Conservation (phyloP, 2,888 invertebrate genomes). For the Miltochrista miniata region DNA sequence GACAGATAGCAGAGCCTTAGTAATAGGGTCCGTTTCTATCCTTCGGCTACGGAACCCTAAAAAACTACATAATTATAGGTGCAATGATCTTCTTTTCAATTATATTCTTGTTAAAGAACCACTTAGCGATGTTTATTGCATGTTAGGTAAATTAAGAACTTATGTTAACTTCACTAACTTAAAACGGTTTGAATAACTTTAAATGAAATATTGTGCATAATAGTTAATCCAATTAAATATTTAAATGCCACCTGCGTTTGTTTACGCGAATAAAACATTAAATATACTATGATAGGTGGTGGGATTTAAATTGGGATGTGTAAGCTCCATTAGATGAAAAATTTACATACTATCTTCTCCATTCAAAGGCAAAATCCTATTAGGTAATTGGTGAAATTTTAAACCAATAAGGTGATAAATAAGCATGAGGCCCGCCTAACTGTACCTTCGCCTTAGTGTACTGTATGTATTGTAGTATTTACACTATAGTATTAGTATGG, state of each 20-base stretch:
- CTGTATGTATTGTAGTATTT: too few species aligned
- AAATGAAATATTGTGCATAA: conserved; percentile 7
- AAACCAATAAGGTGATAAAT: too few species aligned
- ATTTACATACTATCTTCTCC: too few species aligned
- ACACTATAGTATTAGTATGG: too few species aligned
- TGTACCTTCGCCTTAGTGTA: too few species aligned
- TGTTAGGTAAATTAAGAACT: neutral
- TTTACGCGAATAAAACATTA: neutral
- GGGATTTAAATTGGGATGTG: neutral
- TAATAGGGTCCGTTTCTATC: too few species aligned
- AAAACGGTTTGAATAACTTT: conserved; percentile 5
- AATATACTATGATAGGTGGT: neutral
- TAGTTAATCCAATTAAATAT: conserved; percentile 16
- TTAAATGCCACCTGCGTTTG: conserved; percentile 24
- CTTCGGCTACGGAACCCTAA: too few species aligned
- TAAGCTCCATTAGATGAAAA: neutral
- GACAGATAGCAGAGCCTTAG: too few species aligned
- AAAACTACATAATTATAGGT: neutral
- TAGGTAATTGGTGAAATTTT: too few species aligned
- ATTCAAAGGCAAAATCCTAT: too few species aligned
- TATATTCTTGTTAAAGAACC: neutral
- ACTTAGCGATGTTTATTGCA: neutral
- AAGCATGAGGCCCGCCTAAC: too few species aligned
- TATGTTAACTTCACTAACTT: neutral
- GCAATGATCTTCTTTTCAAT: neutral